phyloP scores from a whole-genome alignment of 2,888 invertebrate species.

The Philhelius pedissequus region DNA sequence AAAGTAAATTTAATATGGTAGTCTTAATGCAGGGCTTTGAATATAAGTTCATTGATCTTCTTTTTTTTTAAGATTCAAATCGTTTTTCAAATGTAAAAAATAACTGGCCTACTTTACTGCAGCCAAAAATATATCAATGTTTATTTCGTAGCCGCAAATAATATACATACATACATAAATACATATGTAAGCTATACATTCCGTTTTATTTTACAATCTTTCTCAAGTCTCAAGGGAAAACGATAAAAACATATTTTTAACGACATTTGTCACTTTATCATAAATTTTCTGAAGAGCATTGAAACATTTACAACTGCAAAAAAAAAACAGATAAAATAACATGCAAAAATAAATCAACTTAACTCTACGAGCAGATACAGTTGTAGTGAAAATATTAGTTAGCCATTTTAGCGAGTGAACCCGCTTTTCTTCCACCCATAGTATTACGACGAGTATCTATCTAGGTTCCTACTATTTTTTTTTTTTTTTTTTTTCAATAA shows the following conservation, averaged over 20 bases:
- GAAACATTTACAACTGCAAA: background rate
- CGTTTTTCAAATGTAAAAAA: background rate
- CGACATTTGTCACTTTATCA: background rate
- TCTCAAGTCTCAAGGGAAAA: background rate
- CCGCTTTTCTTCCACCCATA: conserved; percentile 26
- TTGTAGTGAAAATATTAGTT: background rate
- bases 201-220: background rate
- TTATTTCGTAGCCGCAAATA: background rate
- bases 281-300: background rate
- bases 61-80: too few relatives aligned
- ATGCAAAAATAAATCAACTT: background rate
- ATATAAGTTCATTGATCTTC: too few relatives aligned
- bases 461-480: too few relatives aligned
- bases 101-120: background rate
- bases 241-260: background rate
- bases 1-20: too few relatives aligned
- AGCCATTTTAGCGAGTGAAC: background rate
- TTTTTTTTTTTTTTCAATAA: too few relatives aligned
- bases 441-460: too few relatives aligned
- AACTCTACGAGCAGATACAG: background rate
- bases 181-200: too few relatives aligned
- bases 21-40: too few relatives aligned
- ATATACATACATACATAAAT: background rate
- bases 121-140: background rate
- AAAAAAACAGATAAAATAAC: background rate